Percentiles rank a stretch among this genome's conserved stretches.
These are phyloP conservation scores for Orthosia gracilis DNA, from an alignment of 2,888 invertebrate species.

Conservation along the genomic window DNA sequence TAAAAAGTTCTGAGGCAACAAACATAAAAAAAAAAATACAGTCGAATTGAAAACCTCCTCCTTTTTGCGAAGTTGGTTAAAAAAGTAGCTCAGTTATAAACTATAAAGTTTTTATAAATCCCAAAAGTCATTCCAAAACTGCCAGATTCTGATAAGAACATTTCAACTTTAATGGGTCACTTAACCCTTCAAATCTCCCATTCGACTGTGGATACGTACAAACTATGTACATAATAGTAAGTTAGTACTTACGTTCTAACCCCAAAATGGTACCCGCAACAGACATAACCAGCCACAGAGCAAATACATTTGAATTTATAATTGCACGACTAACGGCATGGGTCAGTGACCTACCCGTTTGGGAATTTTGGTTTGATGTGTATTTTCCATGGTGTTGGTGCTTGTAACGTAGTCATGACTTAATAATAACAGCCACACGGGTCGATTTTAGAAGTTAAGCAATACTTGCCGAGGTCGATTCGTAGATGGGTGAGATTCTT, in stretches of 20 bases:
- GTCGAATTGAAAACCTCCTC: no score
- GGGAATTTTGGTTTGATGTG: slow-evolving; percentile 11
- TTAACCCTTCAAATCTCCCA: slow-evolving; percentile 9
- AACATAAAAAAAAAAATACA: no score
- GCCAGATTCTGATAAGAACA: slow-evolving; percentile 28
- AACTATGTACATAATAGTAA: neutral
- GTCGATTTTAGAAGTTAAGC: no score
- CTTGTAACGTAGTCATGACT: no score
- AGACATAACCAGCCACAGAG: slow-evolving; percentile 45
- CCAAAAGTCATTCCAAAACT: neutral
- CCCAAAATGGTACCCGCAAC: slow-evolving; percentile 30
- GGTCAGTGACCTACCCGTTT: slow-evolving; percentile 21
- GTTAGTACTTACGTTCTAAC: slow-evolving; percentile 8
- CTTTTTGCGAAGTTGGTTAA: no score
- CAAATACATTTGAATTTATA: slow-evolving; percentile 60
- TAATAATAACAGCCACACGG: no score
- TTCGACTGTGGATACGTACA: neutral
- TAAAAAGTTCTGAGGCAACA: no score
- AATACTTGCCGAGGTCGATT: no score
- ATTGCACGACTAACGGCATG: slow-evolving; percentile 27
- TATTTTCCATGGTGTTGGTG: no score
- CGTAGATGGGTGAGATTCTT: no score
- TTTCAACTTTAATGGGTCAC: neutral
- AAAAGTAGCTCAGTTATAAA: neutral
- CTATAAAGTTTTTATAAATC: no score